Percentiles rank a stretch among this genome's conserved stretches.
Conservation (phyloP, 2,797 vertebrate genomes). For the Protosalanx chinensis region DNA sequence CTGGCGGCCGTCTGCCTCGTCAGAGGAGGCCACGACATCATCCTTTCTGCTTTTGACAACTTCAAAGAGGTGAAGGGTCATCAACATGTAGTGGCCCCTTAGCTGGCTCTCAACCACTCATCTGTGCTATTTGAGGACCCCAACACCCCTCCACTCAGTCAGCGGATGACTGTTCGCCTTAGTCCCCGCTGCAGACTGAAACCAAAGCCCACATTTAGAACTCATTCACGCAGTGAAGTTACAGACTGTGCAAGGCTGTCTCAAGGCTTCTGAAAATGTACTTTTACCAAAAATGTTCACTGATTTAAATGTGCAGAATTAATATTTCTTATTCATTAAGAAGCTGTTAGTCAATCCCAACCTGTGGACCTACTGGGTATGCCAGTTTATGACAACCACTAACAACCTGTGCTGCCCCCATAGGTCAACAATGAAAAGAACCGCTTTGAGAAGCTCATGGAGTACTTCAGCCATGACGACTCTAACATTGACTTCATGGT, state of each 20-base stretch:
- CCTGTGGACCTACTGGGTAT: too few species aligned
- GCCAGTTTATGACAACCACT: constrained; percentile 5
- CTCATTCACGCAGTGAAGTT: background rate
- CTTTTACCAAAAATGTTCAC: background rate
- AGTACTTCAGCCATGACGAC: constrained; percentile 90
- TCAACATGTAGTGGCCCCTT: background rate
- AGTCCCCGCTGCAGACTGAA: background rate
- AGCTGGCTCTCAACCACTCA: constrained; percentile 1
- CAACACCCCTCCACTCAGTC: constrained; percentile 27
- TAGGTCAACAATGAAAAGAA: constrained; percentile 91
- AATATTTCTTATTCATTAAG: background rate
- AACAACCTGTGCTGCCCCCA: background rate
- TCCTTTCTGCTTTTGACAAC: constrained; percentile 91
- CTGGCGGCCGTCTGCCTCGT: constrained; percentile 93
- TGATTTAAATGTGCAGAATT: background rate
- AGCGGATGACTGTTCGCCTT: constrained; percentile 34
- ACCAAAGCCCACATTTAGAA: constrained; percentile 4
- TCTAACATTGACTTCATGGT: constrained; percentile 99
- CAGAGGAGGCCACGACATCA: constrained; percentile 93
- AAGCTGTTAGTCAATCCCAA: too few species aligned
- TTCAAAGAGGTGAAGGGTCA: constrained; percentile 83
- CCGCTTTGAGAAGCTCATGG: constrained; percentile 96
- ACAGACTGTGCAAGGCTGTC: too few species aligned
- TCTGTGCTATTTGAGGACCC: constrained; percentile 8
- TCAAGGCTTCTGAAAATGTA: background rate